Conservation (phyloP, 2,888 invertebrate genomes). For the Magallana nippona region DNA sequence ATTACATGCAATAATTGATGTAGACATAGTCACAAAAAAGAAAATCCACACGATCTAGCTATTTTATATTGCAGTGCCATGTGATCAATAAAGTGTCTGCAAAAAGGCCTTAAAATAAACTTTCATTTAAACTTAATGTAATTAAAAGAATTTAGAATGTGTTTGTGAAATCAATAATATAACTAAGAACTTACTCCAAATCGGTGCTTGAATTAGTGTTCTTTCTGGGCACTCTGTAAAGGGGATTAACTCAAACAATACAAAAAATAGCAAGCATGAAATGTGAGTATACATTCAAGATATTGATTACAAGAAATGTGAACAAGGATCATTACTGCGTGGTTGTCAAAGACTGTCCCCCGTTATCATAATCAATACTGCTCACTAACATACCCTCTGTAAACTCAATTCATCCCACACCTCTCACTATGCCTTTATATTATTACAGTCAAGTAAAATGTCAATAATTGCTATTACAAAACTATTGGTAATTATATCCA, state of each 20-base stretch:
- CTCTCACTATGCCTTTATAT: background rate
- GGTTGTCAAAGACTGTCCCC: background rate
- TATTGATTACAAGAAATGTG: conserved; percentile 9
- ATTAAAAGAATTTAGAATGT: too few species aligned
- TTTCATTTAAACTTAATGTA: too few species aligned
- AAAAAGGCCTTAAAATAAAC: too few species aligned
- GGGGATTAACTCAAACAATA: conserved; percentile 36
- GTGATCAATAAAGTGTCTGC: too few species aligned
- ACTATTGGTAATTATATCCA: background rate
- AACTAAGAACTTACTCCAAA: conserved; percentile 32
- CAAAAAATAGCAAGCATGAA: conserved; percentile 25
- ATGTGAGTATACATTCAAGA: conserved; percentile 2
- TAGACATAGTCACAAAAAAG: too few species aligned
- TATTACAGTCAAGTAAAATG: background rate
- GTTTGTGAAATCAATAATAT: background rate
- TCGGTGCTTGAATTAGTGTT: conserved; percentile 30
- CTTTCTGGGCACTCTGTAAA: conserved; percentile 41
- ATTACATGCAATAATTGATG: too few species aligned
- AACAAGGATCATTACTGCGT: background rate
- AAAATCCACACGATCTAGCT: too few species aligned
- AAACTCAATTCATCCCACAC: background rate
- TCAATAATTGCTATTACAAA: background rate
- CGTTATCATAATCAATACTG: background rate
- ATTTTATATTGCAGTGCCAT: too few species aligned
- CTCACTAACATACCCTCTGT: background rate